phyloP scores from a whole-genome alignment of 2,113 vertebrate genomes.

The Panthera uncia region DNA sequence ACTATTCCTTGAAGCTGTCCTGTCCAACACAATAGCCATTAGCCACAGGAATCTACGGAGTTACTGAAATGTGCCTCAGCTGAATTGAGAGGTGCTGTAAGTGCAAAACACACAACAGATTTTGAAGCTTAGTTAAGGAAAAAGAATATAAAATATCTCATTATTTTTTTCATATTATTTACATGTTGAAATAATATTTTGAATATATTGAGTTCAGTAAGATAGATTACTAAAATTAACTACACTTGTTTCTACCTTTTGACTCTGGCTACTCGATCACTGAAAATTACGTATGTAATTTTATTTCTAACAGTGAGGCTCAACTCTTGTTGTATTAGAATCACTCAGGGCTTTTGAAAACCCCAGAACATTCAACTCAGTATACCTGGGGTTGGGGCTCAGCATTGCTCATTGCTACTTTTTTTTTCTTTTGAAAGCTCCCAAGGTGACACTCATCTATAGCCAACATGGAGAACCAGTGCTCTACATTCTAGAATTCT shows the following conservation, averaged over 20 bases:
- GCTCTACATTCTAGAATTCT: background rate
- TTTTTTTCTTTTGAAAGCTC: background rate
- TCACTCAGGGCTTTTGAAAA: background rate
- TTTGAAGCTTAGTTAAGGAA: background rate
- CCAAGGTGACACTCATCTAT: background rate
- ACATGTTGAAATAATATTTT: background rate
- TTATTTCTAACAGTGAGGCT: background rate
- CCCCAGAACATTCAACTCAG: background rate
- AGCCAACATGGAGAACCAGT: background rate
- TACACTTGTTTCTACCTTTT: background rate
- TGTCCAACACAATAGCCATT: background rate
- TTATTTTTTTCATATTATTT: background rate
- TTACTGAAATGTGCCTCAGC: background rate
- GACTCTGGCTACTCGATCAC: background rate
- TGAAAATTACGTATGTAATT: background rate
- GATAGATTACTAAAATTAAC: conserved; percentile 2
- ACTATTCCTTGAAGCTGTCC: background rate
- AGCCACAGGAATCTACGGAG: background rate
- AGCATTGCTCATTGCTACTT: background rate
- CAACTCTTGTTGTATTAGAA: background rate
- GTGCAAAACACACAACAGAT: background rate
- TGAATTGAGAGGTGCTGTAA: background rate
- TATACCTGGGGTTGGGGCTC: background rate
- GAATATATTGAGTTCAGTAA: background rate
- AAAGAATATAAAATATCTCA: background rate